Evolutionary conservation across 2,888 invertebrate species (phyloP), one percentile per base, ranked within the genome.

Genomic region (Watsonalla binaria): DNA sequence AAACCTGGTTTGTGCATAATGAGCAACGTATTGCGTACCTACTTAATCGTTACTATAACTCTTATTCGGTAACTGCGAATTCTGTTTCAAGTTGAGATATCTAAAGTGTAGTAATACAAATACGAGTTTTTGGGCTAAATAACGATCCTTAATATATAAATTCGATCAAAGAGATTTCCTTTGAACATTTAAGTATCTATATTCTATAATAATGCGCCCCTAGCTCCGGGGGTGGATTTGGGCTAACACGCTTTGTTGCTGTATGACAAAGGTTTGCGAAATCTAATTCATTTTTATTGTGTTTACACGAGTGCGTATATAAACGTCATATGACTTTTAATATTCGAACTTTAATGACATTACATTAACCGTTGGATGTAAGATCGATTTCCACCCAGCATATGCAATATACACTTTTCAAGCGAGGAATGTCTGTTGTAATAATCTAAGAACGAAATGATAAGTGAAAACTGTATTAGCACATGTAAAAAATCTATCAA

Each of bases 221-320:
- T 37, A 62, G 60, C 66, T 65, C 66, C 62, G 61, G 56, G 61
- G 66, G 65, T 66, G 74, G 78, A 76, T 76, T 80, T 76, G 72
- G 72, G 24, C 79, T 78, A 78, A 78, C 67, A 69, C 64, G 75
- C 70, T 79, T 76, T 80, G 76, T 76, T 78, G 76, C 66, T 71
- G 66, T 64, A 66, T 62, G 60, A 76, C 70, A 76, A 78, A 76
- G 72, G 68, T 68, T 68, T 57, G 65, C 61, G 53, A 72, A 68
- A 69, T 69, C 59, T 62, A 60, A 68, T 68, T 66, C 52, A 62
- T 56, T 66, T 70, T 67, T 65, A 54, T 56, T 57, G 51, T 63
- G 46, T 58, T 58, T 45, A 45, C 49, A 59, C 55, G 53, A 53
- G 49, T 52, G 42, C 24, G 24, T 24, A 24, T 24, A 24, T 24